phyloP scores from a whole-genome alignment of 2,888 invertebrate species.

The Chalcosyrphus nemorum region DNA sequence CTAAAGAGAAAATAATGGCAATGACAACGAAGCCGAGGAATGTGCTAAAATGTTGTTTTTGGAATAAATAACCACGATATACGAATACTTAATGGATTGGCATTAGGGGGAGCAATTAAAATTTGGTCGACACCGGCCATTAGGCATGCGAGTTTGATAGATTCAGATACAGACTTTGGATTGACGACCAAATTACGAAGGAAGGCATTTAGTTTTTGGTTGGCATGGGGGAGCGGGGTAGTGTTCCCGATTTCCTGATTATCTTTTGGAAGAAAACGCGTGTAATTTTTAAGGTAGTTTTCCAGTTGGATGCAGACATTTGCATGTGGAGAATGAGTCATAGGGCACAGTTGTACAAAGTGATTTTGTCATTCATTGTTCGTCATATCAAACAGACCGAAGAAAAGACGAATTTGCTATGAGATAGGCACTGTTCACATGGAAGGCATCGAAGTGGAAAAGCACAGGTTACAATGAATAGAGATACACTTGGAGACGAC shows the following conservation, averaged over 20 bases:
- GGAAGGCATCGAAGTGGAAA: not conserved
- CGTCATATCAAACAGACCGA: not conserved
- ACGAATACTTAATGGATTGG: slow-evolving; percentile 41
- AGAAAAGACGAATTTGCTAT: not conserved
- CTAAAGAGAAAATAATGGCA: slow-evolving; percentile 50
- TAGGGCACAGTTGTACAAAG: not conserved
- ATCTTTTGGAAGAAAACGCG: not conserved
- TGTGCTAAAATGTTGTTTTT: slow-evolving; percentile 52
- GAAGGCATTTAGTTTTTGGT: not conserved
- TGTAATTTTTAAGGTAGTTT: not conserved
- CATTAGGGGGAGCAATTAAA: slow-evolving; percentile 18
- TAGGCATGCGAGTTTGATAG: not conserved
- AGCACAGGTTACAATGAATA: not conserved
- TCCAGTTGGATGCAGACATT: not conserved
- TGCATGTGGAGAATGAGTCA: not conserved
- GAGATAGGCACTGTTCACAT: not conserved
- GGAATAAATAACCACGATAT: slow-evolving; percentile 48
- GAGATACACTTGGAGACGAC: no score
- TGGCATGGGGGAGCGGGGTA: not conserved
- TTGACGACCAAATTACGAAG: not conserved
- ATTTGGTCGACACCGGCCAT: not conserved
- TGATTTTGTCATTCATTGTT: not conserved
- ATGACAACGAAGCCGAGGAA: slow-evolving; percentile 39
- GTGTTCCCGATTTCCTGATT: not conserved
- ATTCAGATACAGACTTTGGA: not conserved